Base-by-base conservation (phyloP, 2,113 vertebrate genomes). In the Oostethus manadensis region DNA sequence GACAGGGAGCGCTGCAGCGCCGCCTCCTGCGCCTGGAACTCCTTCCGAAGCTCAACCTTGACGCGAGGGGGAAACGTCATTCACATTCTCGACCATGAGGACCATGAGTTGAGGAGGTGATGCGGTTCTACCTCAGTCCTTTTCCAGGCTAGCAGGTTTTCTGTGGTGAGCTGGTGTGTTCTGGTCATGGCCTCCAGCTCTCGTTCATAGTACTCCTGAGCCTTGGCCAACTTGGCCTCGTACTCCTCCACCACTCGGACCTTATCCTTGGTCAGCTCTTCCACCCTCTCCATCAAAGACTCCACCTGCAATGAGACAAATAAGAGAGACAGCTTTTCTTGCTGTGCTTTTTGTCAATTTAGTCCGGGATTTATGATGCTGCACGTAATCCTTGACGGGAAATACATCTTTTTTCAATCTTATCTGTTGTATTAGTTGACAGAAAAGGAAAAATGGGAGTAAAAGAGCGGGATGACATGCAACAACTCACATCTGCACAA, bases 141-240 rank as follows among this genome's bases (percentile, higher is more conserved):
- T 85, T 94, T 97, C 89, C 94, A 96, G 61, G 92, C 90, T 79
- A 97, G 89, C 57, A 98, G 85, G 73, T 93, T 97, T 81, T 98
- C 94, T 0, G 94, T 93, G 56, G 96, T 98, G 70, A 97, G 93
- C 74, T 95, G 92, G 68, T 98, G 96, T 0, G 95, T 96, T 43
- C 93, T 89, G 84, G 94, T 94, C 90, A 98, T 91, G 71, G 92
- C 92, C 80, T 98, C 96, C 64, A 98, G 91, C 79, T 98, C 96
- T 1, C 90, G 89, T 62, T 98, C 95, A 58, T 98, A 97, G 73
- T 94, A 98, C 50, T 90, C 91, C 67, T 96, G 95, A 14, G 94
- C 93, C 77, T 98, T 96, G 62, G 64, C 90, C 74, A 98, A 86
- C 85, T 96, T 97, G 69, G 89, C 87, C 83, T 98, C 95, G 15